Base-by-base conservation (phyloP, 2,888 invertebrate genomes). In the Andrena trimmerana region DNA sequence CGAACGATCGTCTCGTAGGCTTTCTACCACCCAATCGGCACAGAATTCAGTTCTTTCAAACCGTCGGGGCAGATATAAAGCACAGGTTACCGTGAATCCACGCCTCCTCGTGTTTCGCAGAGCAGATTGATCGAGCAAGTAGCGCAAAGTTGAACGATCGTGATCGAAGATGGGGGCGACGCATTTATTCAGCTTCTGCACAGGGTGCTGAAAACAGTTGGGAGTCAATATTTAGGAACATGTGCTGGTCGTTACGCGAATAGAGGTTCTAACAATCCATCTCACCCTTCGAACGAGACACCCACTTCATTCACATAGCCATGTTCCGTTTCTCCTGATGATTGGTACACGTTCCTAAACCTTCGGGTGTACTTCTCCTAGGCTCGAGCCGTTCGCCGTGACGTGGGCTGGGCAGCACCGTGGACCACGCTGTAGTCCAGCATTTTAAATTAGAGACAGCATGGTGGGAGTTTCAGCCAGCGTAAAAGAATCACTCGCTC, bases 21-120 rank as follows among this genome's bases (percentile, higher is more conserved):
- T 67, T 69, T 29, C 31, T 48, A n/a, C 52, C 50, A 69, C 31
- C 52, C 16, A 54, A 27, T 33, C 36, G 36, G 68, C n/a, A 48
- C 6, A 20, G 3, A 20, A 20, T 52, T 67, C 52, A 52, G 62
- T 62, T 62, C 33, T 29, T 36, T 62, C 33, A 20, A 62, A 62
- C 62, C 20, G 8, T 36, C 27, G 4, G 16, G 42, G 42, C 42
- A 42, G 42, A 42, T 16, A 16, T 16, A 42, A 16, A 42, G 42
- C 42, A 42, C 42, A 42, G 42, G 13, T 5, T 42, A 42, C 42
- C 42, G 42, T 16, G 42, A 42, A 42, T 42, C 77, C 24, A 57
- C 24, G 24, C 4, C 76, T 84, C 88, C 87, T 89, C 86, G 79
- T 89, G 90, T 91, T 90, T 90, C 88, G 86, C 89, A 85, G 88